These are phyloP conservation scores for Lates japonicus DNA, from an alignment of 2,797 vertebrate genomes.

Conservation along the genomic window DNA sequence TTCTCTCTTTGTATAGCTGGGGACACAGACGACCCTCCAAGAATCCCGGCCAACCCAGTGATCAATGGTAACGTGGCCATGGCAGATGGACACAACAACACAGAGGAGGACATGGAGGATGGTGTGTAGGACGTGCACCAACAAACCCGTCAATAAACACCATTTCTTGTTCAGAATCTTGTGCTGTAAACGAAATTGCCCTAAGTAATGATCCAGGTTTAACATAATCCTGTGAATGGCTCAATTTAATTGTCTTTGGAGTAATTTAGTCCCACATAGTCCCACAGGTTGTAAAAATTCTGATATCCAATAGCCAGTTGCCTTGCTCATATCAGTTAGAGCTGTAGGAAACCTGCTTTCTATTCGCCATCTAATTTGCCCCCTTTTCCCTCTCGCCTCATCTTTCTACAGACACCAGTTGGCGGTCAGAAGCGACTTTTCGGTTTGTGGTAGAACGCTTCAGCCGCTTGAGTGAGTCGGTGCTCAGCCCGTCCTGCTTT, in stretches of 20 bases:
- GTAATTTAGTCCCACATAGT: background rate
- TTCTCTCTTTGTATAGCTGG: constrained; percentile 87
- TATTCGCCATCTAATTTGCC: background rate
- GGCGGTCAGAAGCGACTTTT: constrained; percentile 99
- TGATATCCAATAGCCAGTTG: background rate
- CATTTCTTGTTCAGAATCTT: background rate
- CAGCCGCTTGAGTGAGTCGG: constrained; percentile 97
- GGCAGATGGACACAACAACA: constrained; percentile 97
- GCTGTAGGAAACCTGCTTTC: background rate
- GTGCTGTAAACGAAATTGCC: background rate
- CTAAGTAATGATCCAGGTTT: background rate
- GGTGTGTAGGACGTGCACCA: constrained; percentile 84
- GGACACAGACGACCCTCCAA: constrained; percentile 98
- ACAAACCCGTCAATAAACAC: background rate
- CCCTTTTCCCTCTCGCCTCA: background rate
- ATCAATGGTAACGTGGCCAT: constrained; percentile 99
- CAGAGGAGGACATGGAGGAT: constrained; percentile 99
- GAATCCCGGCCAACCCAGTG: constrained; percentile 97
- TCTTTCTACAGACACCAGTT: constrained; percentile 92
- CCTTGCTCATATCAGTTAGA: too few relatives aligned
- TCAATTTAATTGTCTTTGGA: background rate
- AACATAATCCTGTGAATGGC: background rate
- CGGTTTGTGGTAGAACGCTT: constrained; percentile 98
- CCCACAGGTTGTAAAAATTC: background rate
- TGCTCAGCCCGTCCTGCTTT: constrained; percentile 99